Evolutionary conservation across 2,113 vertebrate species (phyloP).

Genomic region (Xenus cinereus): DNA sequence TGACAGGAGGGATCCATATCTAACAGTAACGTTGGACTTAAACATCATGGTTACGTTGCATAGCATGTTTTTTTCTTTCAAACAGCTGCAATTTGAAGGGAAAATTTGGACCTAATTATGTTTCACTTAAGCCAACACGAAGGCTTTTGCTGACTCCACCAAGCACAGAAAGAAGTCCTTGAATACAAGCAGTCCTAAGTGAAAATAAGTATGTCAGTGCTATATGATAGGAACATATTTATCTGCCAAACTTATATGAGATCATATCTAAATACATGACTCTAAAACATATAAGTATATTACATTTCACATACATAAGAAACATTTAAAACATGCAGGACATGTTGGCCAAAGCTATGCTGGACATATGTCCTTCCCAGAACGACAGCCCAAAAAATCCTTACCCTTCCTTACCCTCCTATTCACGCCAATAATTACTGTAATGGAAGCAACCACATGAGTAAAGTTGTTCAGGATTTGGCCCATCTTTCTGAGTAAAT

Average conservation of each 20-base stretch:
- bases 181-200: not conserved
- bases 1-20: not conserved
- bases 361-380: not conserved
- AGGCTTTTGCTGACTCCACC: not conserved
- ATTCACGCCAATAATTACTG: not conserved
- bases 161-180: not conserved
- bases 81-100: not conserved
- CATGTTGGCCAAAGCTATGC: not conserved
- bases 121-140: not conserved
- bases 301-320: slow-evolving; percentile 41
- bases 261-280: slow-evolving; percentile 41
- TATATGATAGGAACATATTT: slow-evolving; percentile 29
- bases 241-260: slow-evolving; percentile 21
- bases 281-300: slow-evolving; percentile 26
- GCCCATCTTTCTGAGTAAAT: not conserved
- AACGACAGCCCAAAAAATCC: not conserved
- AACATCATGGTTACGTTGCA: fast-evolving
- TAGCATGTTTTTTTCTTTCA: not conserved
- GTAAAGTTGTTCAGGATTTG: not conserved
- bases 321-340: slow-evolving; percentile 11
- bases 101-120: not conserved
- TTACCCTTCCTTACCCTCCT: not conserved
- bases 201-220: slow-evolving; percentile 35
- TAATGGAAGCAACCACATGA: not conserved
- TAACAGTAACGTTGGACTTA: not conserved